Percentiles rank a stretch among this genome's conserved stretches.
Conservation (phyloP, 1,140 invertebrate genomes). For the Calliopsis andreniformis region DNA sequence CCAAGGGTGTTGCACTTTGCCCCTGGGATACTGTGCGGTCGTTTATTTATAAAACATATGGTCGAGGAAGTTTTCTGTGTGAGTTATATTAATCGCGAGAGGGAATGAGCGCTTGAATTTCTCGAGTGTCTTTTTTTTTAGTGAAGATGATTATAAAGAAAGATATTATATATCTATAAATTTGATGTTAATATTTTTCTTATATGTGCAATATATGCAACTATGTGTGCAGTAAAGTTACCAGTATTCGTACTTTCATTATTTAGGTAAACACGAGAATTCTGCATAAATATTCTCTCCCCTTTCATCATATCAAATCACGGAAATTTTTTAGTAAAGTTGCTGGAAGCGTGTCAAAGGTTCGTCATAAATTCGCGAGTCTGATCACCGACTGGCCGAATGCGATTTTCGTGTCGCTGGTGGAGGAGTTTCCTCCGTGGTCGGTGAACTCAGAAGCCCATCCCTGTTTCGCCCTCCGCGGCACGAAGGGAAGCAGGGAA, state of each 20-base stretch:
- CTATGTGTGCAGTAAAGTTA: too few species aligned
- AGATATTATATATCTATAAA: too few species aligned
- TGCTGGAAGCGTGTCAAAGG: constrained; percentile 7
- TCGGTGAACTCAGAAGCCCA: not conserved
- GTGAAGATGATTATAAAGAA: too few species aligned
- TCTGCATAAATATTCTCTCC: not conserved
- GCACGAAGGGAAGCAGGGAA: not conserved
- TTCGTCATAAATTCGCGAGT: constrained; percentile 27
- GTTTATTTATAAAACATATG: constrained; percentile 31
- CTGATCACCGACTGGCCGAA: not conserved
- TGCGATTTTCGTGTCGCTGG: constrained; percentile 41
- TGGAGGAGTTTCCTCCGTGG: constrained; percentile 19
- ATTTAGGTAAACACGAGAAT: too few species aligned
- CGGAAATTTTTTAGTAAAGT: constrained; percentile 23
- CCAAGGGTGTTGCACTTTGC: constrained; percentile 7
- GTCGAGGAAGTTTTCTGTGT: not conserved
- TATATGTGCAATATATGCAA: too few species aligned
- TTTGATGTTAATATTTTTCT: too few species aligned
- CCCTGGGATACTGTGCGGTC: not conserved
- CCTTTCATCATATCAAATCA: too few species aligned
- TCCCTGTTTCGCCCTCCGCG: constrained; percentile 5
- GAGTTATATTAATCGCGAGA: constrained; percentile 18
- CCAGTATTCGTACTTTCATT: too few species aligned
- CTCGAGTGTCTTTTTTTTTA: too few species aligned
- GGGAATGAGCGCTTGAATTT: not conserved